Percentiles rank a stretch among this genome's conserved stretches.
These are phyloP conservation scores for Ennomos fuscantarius DNA, from an alignment of 2,888 invertebrate genomes.

Conservation along the genomic window DNA sequence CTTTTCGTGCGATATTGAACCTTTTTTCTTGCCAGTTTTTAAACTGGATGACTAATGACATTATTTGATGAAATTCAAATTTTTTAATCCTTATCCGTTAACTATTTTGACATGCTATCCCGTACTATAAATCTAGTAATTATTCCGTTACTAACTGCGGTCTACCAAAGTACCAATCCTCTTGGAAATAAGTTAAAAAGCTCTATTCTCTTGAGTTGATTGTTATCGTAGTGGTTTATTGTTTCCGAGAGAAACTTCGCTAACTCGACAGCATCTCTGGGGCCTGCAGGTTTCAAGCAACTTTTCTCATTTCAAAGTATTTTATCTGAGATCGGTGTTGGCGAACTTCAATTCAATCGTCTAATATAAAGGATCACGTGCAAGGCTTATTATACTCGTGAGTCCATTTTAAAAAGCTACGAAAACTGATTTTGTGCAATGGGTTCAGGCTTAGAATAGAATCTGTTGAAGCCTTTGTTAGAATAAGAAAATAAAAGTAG, in stretches of 20 bases:
- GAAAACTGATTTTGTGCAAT: too few relatives aligned
- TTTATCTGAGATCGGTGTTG: constrained; percentile 20
- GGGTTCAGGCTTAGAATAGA: too few relatives aligned
- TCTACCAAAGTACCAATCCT: constrained; percentile 1
- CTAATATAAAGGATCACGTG: constrained; percentile 17
- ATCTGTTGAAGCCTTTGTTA: too few relatives aligned
- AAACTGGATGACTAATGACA: too few relatives aligned
- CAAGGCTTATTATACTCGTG: constrained; percentile 1
- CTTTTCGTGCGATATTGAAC: too few relatives aligned
- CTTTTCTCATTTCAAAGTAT: constrained; percentile 26
- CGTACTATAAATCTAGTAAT: neutral
- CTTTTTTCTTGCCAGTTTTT: too few relatives aligned
- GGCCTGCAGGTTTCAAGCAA: constrained; percentile 19
- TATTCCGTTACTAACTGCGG: constrained; percentile 2
- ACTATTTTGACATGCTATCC: too few relatives aligned
- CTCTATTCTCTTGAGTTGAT: constrained; percentile 21
- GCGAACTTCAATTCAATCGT: constrained; percentile 21
- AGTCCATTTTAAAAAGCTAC: too few relatives aligned
- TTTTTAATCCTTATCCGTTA: too few relatives aligned
- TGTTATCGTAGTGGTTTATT: constrained; percentile 26
- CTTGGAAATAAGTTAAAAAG: constrained; percentile 12
- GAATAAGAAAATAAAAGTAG: too few relatives aligned
- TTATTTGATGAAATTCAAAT: too few relatives aligned
- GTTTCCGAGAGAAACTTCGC: constrained; percentile 15
- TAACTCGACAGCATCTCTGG: constrained; percentile 20